phyloP scores from a whole-genome alignment of 2,888 invertebrate genomes.

The Theretra japonica region DNA sequence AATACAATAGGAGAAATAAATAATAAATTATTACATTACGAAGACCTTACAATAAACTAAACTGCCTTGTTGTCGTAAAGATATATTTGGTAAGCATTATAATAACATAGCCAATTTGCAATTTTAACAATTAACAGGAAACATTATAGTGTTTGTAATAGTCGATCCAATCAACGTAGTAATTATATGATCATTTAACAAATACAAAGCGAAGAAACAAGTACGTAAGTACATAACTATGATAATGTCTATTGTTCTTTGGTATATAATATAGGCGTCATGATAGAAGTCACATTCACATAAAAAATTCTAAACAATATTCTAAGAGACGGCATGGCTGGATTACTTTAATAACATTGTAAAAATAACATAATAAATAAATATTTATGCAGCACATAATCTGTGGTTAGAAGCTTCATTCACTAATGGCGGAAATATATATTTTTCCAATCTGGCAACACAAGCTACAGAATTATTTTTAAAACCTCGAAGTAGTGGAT shows the following conservation, averaged over 20 bases:
- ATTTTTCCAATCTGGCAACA: not conserved
- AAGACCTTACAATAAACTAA: no score
- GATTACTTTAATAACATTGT: not conserved
- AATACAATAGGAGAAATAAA: not conserved
- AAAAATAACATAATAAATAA: not conserved
- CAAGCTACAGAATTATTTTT: not conserved
- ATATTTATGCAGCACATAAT: not conserved
- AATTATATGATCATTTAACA: not conserved
- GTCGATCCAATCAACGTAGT: not conserved
- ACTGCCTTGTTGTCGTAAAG: no score
- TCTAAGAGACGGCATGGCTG: not conserved
- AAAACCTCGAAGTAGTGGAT: no score
- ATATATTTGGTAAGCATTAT: no score
- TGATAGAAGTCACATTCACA: not conserved
- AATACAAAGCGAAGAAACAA: not conserved
- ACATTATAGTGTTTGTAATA: not conserved
- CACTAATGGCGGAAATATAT: not conserved
- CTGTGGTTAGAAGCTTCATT: not conserved
- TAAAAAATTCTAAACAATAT: not conserved
- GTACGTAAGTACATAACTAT: not conserved
- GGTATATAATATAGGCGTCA: slow-evolving; percentile 11
- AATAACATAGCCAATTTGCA: not conserved
- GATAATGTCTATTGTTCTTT: slow-evolving; percentile 12
- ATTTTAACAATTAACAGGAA: not conserved
- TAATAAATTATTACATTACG: not conserved